Base-by-base conservation (phyloP, 2,113 vertebrate genomes). In the Stercorarius parasiticus region DNA sequence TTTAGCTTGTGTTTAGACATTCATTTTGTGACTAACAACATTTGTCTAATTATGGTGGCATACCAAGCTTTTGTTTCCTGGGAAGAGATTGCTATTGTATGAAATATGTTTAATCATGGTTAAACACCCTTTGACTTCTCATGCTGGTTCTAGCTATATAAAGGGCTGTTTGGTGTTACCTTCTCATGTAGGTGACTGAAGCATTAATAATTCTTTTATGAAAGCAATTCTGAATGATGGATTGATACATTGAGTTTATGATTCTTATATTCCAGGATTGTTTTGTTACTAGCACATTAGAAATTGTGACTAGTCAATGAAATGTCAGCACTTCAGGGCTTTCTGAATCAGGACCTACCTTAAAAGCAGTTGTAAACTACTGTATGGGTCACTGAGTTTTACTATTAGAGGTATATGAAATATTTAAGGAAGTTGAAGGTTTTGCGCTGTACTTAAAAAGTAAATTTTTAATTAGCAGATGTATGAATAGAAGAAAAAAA, bases 1-100 rank as follows among this genome's bases (percentile, higher is more conserved):
- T 86, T 93, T 74, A 82, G 62, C 22, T 93, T 83, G 62, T 82
- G 42, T 71, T 94, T 91, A 67, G 66, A 73, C 29, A 43, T 53
- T 77, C 42, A 40, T 96, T 94, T 83, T 93, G 59, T 55, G 62
- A 66, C 74, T 90, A 93, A 91, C 59, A 74, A 43, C 53, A 78
- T 91, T 92, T 94, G 67, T 93, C 89, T 93, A 78, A 90, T 80
- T 93, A 74, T 38, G 53, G 86, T 90, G 66, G n/a, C 78, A 80
- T 26, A 90, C 34, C 36, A 85, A 73, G 84, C 30, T 93, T 95
- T 93, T 95, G 53, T 90, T 85, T 93, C 84, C 64, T 78, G 82
- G 59, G 55, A 92, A 96, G 74, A 27, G 67, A 67, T 80, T 93
- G 71, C 50, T 86, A 8, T 74, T 94, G 26, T 78, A 32, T 90